Percentiles rank a stretch among this genome's conserved stretches.
Conservation (phyloP, 2,113 vertebrate genomes). For the Nibea albiflora region DNA sequence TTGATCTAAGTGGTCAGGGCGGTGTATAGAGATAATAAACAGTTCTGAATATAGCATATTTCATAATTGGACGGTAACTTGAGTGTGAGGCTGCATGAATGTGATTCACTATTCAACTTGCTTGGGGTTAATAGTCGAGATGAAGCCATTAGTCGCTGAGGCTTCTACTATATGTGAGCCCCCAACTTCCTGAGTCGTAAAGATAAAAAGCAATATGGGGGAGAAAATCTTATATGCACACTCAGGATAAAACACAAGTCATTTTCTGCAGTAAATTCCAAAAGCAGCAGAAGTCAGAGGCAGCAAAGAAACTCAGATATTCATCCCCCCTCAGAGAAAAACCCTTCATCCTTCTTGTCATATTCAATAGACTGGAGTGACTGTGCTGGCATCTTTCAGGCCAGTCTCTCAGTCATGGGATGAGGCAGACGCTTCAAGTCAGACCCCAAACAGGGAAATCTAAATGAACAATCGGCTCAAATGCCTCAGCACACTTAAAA, state of each 20-base stretch:
- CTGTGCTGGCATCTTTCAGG: slow-evolving; percentile 27
- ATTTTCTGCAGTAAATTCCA: slow-evolving; percentile 29
- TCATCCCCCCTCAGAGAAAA: slow-evolving; percentile 35
- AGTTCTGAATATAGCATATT: not conserved
- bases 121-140: slow-evolving; percentile 39
- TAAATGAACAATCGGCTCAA: slow-evolving; percentile 41
- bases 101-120: slow-evolving; percentile 27
- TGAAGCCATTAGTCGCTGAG: slow-evolving; percentile 22
- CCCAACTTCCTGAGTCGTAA: slow-evolving; percentile 23
- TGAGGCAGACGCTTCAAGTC: slow-evolving; percentile 36
- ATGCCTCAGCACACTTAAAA: slow-evolving; percentile 30
- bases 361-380: slow-evolving; percentile 23
- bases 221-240: slow-evolving; percentile 32
- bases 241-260: slow-evolving; percentile 33
- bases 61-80: slow-evolving; percentile 25
- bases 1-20: slow-evolving; percentile 3
- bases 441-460: slow-evolving; percentile 13
- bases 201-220: slow-evolving; percentile 42
- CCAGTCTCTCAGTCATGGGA: slow-evolving; percentile 9
- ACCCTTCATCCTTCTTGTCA: slow-evolving; percentile 41
- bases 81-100: slow-evolving; percentile 20
- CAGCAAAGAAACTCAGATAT: slow-evolving; percentile 17
- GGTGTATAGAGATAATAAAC: slow-evolving; percentile 20
- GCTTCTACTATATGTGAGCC: slow-evolving; percentile 13
- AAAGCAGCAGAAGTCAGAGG: slow-evolving; percentile 34